phyloP scores from a whole-genome alignment of 2,888 invertebrate species.

The Nesidiocoris tenuis region DNA sequence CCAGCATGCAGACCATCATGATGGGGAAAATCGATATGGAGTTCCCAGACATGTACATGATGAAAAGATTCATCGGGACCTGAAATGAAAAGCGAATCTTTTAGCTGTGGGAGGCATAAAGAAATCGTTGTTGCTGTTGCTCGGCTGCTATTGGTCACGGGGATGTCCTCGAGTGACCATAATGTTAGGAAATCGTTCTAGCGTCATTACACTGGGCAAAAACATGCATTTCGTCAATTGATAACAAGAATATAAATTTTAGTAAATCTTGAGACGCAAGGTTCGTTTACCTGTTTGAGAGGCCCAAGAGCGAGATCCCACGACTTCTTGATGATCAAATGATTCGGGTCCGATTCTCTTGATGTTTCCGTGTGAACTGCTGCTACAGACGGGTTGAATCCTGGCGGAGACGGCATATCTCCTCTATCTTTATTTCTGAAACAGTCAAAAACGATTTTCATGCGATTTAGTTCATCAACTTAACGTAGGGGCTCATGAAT shows the following conservation, averaged over 20 bases:
- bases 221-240: too few relatives aligned
- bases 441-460: too few relatives aligned
- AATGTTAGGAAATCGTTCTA: too few relatives aligned
- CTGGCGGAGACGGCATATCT: slow-evolving; percentile 64
- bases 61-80: slow-evolving; percentile 96
- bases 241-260: too few relatives aligned
- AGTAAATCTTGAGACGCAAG: too few relatives aligned
- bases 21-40: slow-evolving; percentile 99
- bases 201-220: too few relatives aligned
- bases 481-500: background rate
- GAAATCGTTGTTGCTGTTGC: too few relatives aligned
- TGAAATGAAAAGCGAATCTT: slow-evolving; percentile 53
- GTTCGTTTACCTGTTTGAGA: slow-evolving; percentile 85
- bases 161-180: too few relatives aligned
- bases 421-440: slow-evolving; percentile 49
- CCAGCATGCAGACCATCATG: slow-evolving; percentile 99
- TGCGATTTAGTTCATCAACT: background rate
- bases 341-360: slow-evolving; percentile 78
- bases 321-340: slow-evolving; percentile 86
- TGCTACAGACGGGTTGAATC: slow-evolving; percentile 73
- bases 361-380: slow-evolving; percentile 75
- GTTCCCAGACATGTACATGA: slow-evolving; percentile 99
- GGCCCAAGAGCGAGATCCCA: slow-evolving; percentile 97
- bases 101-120: background rate
- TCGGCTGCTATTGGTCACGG: too few relatives aligned